Evolutionary conservation across 2,888 invertebrate genomes (phyloP).

Genomic region (Limnephilus marmoratus): DNA sequence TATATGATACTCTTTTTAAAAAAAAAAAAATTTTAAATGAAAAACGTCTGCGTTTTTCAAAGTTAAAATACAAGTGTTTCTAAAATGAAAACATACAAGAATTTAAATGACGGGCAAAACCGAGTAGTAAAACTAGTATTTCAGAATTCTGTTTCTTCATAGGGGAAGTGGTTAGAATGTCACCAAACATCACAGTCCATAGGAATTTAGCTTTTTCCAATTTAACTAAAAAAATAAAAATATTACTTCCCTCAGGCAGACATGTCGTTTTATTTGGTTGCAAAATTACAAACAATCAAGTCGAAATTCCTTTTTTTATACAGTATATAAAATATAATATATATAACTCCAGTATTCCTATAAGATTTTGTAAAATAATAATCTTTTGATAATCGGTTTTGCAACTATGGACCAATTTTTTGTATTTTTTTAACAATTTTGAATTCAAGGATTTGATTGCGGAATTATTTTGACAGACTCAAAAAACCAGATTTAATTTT

Average conservation of each 20-base stretch:
- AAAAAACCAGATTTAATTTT: neutral
- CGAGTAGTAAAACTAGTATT: neutral
- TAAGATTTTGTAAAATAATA: neutral
- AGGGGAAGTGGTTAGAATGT: neutral
- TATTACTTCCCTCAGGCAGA: neutral
- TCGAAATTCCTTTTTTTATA: neutral
- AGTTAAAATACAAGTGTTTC: no score
- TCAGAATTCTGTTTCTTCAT: neutral
- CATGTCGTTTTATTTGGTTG: neutral
- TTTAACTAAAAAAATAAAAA: neutral
- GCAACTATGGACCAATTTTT: constrained; percentile 53
- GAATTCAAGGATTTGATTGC: constrained; percentile 48
- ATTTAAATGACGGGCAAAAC: neutral
- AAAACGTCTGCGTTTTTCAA: no score
- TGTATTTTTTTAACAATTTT: constrained; percentile 37
- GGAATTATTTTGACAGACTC: constrained; percentile 47
- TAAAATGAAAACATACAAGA: neutral
- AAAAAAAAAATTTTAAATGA: no score
- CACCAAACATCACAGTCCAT: neutral
- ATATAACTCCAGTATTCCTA: neutral
- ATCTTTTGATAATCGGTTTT: constrained; percentile 37
- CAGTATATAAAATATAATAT: neutral
- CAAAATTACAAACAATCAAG: neutral
- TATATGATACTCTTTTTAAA: no score
- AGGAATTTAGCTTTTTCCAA: neutral